Conservation (phyloP, 2,797 vertebrate species). For the Nannoperca australis region DNA sequence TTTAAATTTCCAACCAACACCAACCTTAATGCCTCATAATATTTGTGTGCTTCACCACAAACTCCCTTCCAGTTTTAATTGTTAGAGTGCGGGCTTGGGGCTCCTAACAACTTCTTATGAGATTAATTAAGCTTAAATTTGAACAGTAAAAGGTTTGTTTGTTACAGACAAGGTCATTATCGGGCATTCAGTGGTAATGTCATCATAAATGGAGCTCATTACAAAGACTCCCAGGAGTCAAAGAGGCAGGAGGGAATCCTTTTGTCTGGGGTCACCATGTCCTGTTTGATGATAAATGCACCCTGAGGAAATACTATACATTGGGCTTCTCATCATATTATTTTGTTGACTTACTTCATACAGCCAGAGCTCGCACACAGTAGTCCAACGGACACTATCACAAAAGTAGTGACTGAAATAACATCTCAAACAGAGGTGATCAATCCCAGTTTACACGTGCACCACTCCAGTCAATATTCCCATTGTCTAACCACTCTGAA, state of each 20-base stretch:
- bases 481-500: slow-evolving; percentile 18
- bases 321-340: slow-evolving; percentile 8
- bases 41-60: neutral
- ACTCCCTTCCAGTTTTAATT: slow-evolving; percentile 33
- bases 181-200: slow-evolving; percentile 37
- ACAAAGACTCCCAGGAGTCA: slow-evolving; percentile 56
- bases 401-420: neutral
- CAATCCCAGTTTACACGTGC: neutral
- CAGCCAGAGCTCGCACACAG: neutral
- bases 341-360: slow-evolving; percentile 1
- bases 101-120: slow-evolving; percentile 42
- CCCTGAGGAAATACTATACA: slow-evolving; percentile 1
- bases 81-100: slow-evolving; percentile 9
- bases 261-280: slow-evolving; percentile 42
- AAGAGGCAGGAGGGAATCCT: slow-evolving; percentile 30
- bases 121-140: slow-evolving; percentile 65
- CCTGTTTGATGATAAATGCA: slow-evolving; percentile 38
- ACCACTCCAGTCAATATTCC: slow-evolving; percentile 17
- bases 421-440: neutral
- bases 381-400: neutral
- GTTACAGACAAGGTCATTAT: slow-evolving; percentile 68
- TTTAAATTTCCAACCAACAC: slow-evolving; percentile 7
- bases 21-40: slow-evolving; percentile 12
- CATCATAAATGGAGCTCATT: slow-evolving; percentile 63
- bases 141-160: slow-evolving; percentile 62